phyloP scores from a whole-genome alignment of 1,140 invertebrate genomes.

The Neomicropteryx cornuta region DNA sequence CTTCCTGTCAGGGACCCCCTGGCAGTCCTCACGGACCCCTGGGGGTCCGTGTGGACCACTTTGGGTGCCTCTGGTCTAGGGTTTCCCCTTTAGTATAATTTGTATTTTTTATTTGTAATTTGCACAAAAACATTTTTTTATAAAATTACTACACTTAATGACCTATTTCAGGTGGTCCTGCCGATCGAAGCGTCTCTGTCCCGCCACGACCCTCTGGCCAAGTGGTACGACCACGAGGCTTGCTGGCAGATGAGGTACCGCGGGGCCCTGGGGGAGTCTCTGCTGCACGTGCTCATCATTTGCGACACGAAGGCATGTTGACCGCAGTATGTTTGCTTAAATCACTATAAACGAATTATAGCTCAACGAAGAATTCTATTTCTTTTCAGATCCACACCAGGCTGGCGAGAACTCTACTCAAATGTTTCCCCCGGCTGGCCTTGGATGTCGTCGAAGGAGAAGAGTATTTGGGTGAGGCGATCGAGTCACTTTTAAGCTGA shows the following conservation, averaged over 20 bases:
- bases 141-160: no score
- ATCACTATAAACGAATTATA: constrained; percentile 1
- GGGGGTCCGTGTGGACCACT: no score
- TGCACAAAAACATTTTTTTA: no score
- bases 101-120: no score
- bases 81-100: no score
- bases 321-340: background rate
- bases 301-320: constrained; percentile 74
- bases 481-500: no score
- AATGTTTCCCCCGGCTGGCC: constrained; percentile 84
- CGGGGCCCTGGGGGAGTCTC: constrained; percentile 86
- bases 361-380: background rate
- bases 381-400: constrained; percentile 50
- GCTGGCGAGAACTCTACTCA: constrained; percentile 78
- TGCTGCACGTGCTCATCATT: constrained; percentile 90
- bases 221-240: constrained; percentile 82
- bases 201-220: constrained; percentile 69
- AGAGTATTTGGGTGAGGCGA: constrained; percentile 77
- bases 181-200: constrained; percentile 73
- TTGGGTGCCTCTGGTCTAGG: no score
- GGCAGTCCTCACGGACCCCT: no score
- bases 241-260: constrained; percentile 97
- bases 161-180: constrained; percentile 58
- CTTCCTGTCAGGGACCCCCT: no score
- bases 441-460: constrained; percentile 94